Evolutionary conservation across 2,113 vertebrate genomes (phyloP), one percentile per base, ranked within the genome.

Genomic region (Phoenicopterus ruber): DNA sequence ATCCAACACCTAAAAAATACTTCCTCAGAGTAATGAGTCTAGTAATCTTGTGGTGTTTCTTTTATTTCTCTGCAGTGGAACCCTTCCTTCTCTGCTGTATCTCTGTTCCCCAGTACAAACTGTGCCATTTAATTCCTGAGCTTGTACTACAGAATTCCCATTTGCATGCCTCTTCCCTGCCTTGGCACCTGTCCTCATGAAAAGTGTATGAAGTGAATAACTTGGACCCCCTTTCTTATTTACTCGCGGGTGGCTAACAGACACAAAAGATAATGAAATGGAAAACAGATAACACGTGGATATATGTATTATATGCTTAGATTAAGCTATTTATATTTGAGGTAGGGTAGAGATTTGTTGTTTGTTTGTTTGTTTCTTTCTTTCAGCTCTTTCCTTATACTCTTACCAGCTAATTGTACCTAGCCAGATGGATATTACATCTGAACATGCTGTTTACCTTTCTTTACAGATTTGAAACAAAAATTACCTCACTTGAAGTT

Each of bases 401-500:
- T 61, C 2, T 65, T 77, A 16, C 7, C 5, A 18, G 70, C 17
- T 80, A n/a, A 34, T 58, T 90, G 29, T 44, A 36, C 8, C 11
- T 71, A 76, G 10, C 8, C 25, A 80, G 29, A 24, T 46, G 16
- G 12, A 10, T 86, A 26, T 81, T 84, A 7, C 17, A 11, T 77
- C 34, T 73, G 36, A 93, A 40, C 8, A 7, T 79, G 42, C 19
- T 95, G 3, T 80, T 28, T 67, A 70, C 25, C 19, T 94, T 93
- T 92, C 47, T 71, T 65, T 66, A 88, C 96, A 99, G 99, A 96
- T 90, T 99, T 96, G 98, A 99, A 97, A 98, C 98, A 55, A 96
- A 98, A 96, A 98, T 99, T 91, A 98, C 96, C 74, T 98, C 99
- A 85, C 99, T 99, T 85, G 98, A 99, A 96, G 98, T 99, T 94